These are phyloP conservation scores for Girardinus metallicus DNA, from an alignment of 2,797 vertebrate species.

Conservation along the genomic window DNA sequence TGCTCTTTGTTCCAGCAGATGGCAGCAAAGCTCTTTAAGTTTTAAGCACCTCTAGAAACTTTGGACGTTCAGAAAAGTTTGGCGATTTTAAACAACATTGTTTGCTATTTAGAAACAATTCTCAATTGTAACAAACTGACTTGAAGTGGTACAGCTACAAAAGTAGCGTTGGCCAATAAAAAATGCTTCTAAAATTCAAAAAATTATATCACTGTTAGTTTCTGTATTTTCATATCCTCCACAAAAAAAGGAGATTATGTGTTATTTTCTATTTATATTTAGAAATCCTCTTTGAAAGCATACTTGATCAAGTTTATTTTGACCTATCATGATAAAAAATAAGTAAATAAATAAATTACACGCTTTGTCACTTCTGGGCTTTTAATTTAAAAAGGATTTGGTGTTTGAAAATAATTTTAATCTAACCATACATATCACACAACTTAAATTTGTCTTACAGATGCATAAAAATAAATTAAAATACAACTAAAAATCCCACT, in stretches of 20 bases:
- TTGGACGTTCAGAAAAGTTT: not conserved
- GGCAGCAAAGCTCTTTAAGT: slow-evolving; percentile 61
- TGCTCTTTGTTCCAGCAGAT: slow-evolving; percentile 34
- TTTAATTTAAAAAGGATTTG: not conserved
- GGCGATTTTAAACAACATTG: not conserved
- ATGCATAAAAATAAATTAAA: not conserved
- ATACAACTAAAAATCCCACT: not conserved
- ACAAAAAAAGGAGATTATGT: not conserved
- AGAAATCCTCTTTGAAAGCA: not conserved
- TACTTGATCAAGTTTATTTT: not conserved
- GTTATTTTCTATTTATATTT: not conserved
- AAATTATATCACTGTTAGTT: not conserved
- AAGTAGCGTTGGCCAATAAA: not conserved
- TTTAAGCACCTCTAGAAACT: not conserved
- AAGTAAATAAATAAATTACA: not conserved
- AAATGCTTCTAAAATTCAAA: not conserved
- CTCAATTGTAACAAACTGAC: slow-evolving; percentile 2
- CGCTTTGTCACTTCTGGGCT: not conserved
- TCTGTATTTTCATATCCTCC: not conserved
- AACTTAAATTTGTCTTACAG: not conserved
- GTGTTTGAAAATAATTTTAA: not conserved
- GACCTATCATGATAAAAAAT: not conserved
- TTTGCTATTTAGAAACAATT: slow-evolving; percentile 12
- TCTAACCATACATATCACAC: not conserved
- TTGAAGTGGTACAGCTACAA: not conserved